Percentiles rank a stretch among this genome's conserved stretches.
Conservation (phyloP, 2,797 vertebrate genomes). For the Eulemur coronatus region DNA sequence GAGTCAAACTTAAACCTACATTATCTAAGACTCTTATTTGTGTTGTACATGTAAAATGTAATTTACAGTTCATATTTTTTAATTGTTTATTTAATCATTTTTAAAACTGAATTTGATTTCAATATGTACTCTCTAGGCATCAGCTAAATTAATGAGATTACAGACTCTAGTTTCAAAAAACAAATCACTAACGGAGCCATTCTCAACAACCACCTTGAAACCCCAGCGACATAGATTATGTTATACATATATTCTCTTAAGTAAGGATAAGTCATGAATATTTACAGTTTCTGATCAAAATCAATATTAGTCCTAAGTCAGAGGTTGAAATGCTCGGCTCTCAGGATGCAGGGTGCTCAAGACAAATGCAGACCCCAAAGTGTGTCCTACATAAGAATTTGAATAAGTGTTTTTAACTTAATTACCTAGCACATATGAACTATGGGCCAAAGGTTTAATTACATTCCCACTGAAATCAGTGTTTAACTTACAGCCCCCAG, state of each 20-base stretch:
- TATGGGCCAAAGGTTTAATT: not conserved
- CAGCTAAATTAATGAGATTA: constrained; percentile 46
- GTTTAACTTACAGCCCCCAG: not conserved
- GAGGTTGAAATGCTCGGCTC: not conserved
- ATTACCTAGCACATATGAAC: not conserved
- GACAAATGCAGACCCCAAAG: not conserved
- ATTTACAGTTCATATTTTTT: constrained; percentile 34
- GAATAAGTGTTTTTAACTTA: not conserved
- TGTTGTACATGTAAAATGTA: not conserved
- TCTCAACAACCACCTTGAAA: constrained; percentile 19
- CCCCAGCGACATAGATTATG: not conserved
- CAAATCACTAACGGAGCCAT: constrained; percentile 20
- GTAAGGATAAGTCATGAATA: not conserved
- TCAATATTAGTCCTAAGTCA: constrained; percentile 12
- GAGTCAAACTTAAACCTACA: constrained; percentile 24
- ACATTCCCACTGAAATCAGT: not conserved
- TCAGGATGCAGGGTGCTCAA: not conserved
- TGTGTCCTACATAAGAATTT: not conserved
- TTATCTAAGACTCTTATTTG: not conserved
- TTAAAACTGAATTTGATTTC: constrained; percentile 46
- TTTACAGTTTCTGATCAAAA: constrained; percentile 8
- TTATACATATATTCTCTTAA: not conserved
- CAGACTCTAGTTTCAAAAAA: constrained; percentile 7
- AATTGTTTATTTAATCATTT: constrained; percentile 43
- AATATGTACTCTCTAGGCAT: not conserved